Conservation (phyloP, 2,797 vertebrate species). For the Falco biarmicus region DNA sequence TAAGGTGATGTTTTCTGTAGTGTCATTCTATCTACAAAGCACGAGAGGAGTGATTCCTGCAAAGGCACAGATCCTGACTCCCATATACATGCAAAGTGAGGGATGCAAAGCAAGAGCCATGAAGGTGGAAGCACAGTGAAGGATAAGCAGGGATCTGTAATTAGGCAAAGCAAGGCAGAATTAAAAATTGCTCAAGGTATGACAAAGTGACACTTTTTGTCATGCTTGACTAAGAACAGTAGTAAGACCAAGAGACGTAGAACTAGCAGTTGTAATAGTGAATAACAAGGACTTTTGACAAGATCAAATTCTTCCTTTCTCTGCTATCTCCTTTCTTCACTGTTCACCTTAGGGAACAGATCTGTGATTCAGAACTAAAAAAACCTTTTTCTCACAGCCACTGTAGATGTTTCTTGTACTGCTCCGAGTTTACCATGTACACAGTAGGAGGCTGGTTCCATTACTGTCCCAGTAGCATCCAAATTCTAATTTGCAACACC, state of each 20-base stretch:
- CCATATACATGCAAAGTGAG: not conserved
- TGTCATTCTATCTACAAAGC: not conserved
- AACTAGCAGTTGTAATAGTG: not conserved
- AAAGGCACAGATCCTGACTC: not conserved
- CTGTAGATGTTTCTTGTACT: not conserved
- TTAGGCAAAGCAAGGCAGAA: not conserved
- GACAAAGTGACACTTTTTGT: not conserved
- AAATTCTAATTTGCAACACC: not conserved
- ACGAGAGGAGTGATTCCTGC: not conserved
- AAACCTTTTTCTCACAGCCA: not conserved
- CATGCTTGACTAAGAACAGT: not conserved
- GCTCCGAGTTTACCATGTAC: not conserved
- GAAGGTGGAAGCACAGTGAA: not conserved
- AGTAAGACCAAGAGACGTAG: not conserved
- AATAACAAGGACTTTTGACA: not conserved
- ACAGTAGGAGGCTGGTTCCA: not conserved
- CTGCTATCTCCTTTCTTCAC: not conserved
- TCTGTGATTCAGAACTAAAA: not conserved
- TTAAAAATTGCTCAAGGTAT: not conserved
- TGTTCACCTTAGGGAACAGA: not conserved
- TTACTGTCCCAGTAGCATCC: not conserved
- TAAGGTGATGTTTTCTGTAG: constrained; percentile 2
- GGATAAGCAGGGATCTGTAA: not conserved
- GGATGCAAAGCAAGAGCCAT: not conserved
- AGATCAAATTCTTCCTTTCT: not conserved